phyloP scores from a whole-genome alignment of 2,888 invertebrate species.

The Ophioninae sp. region DNA sequence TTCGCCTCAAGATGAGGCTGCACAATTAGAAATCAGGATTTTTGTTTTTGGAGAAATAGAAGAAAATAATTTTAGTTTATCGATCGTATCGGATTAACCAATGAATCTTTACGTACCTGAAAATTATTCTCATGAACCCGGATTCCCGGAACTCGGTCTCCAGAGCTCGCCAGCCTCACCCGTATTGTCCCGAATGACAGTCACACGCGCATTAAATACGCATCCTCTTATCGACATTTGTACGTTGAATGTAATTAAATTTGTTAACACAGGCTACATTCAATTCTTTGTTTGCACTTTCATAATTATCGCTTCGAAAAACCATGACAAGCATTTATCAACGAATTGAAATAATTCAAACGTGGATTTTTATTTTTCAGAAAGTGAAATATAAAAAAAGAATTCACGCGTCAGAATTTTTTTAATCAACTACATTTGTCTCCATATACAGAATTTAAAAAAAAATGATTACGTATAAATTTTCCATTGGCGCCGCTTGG shows the following conservation, averaged over 20 bases:
- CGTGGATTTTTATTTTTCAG: not conserved
- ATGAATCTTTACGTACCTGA: not conserved
- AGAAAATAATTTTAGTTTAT: not conserved
- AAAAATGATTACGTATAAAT: not conserved
- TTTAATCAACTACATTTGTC: not conserved
- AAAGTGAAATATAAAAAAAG: not conserved
- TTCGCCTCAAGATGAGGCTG: not conserved
- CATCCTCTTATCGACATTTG: conserved; percentile 24
- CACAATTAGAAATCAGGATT: not conserved
- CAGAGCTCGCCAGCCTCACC: not conserved
- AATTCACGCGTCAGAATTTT: not conserved
- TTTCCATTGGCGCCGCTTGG: not conserved
- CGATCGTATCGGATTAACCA: not conserved
- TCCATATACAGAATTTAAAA: not conserved
- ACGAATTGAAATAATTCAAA: not conserved
- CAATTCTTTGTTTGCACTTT: not conserved
- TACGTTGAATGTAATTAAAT: not conserved
- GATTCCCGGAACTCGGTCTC: not conserved
- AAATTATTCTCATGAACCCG: not conserved
- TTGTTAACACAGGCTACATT: conserved; percentile 2
- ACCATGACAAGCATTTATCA: not conserved
- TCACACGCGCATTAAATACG: conserved; percentile 15
- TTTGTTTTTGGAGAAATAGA: not conserved
- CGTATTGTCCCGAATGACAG: conserved; percentile 4
- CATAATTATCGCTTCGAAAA: not conserved